These are phyloP conservation scores for Arctia plantaginis DNA, from an alignment of 2,888 invertebrate genomes.

Conservation along the genomic window DNA sequence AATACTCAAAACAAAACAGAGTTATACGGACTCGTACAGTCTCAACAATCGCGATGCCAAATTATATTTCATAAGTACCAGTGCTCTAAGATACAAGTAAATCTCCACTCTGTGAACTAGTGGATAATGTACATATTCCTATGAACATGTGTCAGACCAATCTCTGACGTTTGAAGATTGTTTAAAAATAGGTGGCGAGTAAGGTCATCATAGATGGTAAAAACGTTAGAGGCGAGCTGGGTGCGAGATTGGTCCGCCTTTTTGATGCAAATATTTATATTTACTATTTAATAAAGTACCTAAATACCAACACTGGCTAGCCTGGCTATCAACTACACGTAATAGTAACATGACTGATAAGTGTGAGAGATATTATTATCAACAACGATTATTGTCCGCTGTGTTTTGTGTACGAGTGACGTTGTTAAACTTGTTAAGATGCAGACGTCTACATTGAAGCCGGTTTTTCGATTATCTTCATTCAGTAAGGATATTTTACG, in stretches of 20 bases:
- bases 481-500: slow-evolving; percentile 32
- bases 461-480: slow-evolving; percentile 27
- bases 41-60: background rate
- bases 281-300: background rate
- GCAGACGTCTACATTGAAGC: slow-evolving; percentile 33
- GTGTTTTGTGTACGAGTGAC: slow-evolving; percentile 8
- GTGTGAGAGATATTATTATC: slow-evolving; percentile 7
- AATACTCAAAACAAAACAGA: background rate
- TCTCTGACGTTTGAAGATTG: background rate
- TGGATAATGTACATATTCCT: background rate
- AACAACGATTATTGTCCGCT: background rate
- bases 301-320: background rate
- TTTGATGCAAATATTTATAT: background rate
- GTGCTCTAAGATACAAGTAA: background rate
- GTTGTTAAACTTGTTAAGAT: slow-evolving; percentile 29
- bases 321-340: background rate
- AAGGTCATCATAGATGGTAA: background rate
- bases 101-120: background rate
- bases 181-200: slow-evolving; percentile 8
- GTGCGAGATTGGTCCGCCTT: background rate
- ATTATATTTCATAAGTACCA: background rate
- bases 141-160: background rate
- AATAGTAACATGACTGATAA: slow-evolving; percentile 7
- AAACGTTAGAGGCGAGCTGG: background rate
- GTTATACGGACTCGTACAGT: background rate